Base-by-base conservation (phyloP, 2,888 invertebrate species). In the Ophion ellenae region DNA sequence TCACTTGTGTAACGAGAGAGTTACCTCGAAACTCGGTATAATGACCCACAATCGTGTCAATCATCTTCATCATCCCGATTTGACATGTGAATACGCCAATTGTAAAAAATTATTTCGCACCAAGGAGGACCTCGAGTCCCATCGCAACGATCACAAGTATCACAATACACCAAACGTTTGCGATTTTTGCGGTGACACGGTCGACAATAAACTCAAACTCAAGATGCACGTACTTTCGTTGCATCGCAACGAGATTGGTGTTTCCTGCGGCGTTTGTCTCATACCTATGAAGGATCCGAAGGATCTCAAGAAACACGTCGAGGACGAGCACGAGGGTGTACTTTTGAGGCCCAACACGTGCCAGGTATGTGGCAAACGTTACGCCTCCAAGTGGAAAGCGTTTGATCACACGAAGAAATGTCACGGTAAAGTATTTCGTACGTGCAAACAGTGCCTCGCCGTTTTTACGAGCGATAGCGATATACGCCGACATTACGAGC, bases 391-490 rank as follows among this genome's bases (percentile, higher is more conserved):
- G 84, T 95, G 95, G 95, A 96, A 96, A 88, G 95, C 95, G 0
- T 95, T 95, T 83, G 95, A 96, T 89, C 96, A 96, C 88, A 93
- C 96, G 63, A 95, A 95, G 86, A 95, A 95, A 86, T 95, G 95
- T 40, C 96, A 96, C 89, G 95, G 95, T 0, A 94, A 95, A 71
- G 95, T 95, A 45, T 96, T 95, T 86, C 94, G 94, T 64, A 95
- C 95, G 1, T 96, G 96, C 86, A 95, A 95, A 91, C 94, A 95
- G n/a, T 96, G 96, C 88, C 92, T 96, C 75, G 95, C 95, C 64
- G 95, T 96, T n/a, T 96, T 95, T 87, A 95, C 95, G 5, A 94
- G 94, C 5, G 95, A 95, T 85, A 92, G 94, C 4, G 94, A 95
- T 66, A 91, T 95, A n/a, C 94, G 94, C 76, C 90, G 92, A 74